Base-by-base conservation (phyloP, 2,797 vertebrate species). In the Anomalospiza imberbis region DNA sequence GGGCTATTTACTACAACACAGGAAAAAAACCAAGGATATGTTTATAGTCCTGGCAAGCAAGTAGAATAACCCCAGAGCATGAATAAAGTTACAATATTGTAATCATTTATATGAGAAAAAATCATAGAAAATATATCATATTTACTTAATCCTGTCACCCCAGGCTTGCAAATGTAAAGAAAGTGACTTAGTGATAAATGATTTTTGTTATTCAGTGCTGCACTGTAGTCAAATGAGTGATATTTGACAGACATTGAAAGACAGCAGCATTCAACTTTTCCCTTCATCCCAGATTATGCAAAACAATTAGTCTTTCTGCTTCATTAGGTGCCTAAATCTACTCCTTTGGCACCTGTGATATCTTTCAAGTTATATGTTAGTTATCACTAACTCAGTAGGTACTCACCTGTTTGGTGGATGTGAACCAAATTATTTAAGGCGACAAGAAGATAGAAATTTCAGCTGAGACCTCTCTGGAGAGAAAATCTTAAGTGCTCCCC, bases 1-100 rank as follows among this genome's bases (percentile, higher is more conserved):
- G 2, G 15, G 65, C 9, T 38, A 4, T 71, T 88, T 77, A 24
- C 31, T 72, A 38, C 2, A 44, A 15, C 10, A 58, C 5, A 6
- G 18, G 3, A 0, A 9, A 36, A 73, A 24, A 50, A 32, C n/a
- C n/a, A 45, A 1, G 12, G 16, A 68, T 66, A 54, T 65, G 36
- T 72, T 93, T 89, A 63, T 60, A 68, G 26, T 29, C n/a, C 31
- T 79, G 84, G 77, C 53, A 93, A 91, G 47, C 19, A 68, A 70
- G 34, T 6, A 63, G n/a, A 77, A 77, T 81, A 92, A 38, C 51
- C 74, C 26, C 36, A 89, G 58, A 78, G 85, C 4, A 1, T 62
- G 79, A 92, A 94, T 91, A 95, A 94, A 45, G 68, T 91, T 94
- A 50, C 40, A 92, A 58, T 84, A 89, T 88, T 88, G 10, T 85